Conservation (phyloP, 1,140 invertebrate genomes). For the Pemphigus obesinymphae region DNA sequence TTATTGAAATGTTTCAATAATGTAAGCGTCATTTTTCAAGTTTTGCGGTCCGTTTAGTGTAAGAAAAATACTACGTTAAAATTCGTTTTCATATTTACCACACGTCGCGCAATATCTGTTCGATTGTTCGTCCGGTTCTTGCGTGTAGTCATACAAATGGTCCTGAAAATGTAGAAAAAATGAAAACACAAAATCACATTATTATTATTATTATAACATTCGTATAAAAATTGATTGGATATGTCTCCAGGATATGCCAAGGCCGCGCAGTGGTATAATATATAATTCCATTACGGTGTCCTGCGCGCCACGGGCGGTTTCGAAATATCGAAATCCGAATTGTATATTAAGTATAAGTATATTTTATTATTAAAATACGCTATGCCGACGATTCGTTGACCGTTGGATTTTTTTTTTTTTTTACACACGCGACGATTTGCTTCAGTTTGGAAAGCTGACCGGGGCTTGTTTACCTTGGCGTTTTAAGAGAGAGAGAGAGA, state of each 20-base stretch:
- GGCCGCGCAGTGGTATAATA: no score
- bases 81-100: not conserved
- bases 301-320: not conserved
- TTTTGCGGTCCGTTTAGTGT: no score
- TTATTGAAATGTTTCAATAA: no score
- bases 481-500: no score
- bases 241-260: not conserved
- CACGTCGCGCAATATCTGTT: constrained; percentile 6
- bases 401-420: not conserved
- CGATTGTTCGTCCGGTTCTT: not conserved
- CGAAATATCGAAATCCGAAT: not conserved
- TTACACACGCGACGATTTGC: not conserved
- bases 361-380: no score
- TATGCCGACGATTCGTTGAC: no score
- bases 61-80: no score
- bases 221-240: not conserved
- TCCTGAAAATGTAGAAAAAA: not conserved
- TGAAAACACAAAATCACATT: not conserved
- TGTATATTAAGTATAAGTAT: not conserved
- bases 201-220: no score
- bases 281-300: not conserved
- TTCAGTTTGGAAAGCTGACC: not conserved
- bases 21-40: no score
- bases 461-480: no score
- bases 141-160: not conserved